Base-by-base conservation (phyloP, 2,113 vertebrate species). In the Melierax canorus region DNA sequence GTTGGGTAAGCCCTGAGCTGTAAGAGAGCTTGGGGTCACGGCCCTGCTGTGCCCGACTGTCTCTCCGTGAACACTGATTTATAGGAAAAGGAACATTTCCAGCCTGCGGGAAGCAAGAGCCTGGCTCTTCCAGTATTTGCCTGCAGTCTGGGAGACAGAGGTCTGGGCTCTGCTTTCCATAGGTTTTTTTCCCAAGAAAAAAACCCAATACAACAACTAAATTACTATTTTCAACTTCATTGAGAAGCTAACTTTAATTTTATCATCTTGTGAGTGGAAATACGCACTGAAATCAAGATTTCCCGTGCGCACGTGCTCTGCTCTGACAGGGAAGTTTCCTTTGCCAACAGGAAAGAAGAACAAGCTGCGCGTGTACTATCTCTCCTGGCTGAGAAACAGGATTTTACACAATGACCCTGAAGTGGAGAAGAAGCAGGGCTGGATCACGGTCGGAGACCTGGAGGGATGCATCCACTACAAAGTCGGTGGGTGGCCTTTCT, bases 381-480 rank as follows among this genome's bases (percentile, higher is more conserved):
- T 99, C 96, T 99, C 99, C 53, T 99, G 99, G 99, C 98, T 99
- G 95, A 99, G 99, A 97, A 99, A 99, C 97, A 98, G 99, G 97
- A 99, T 99, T 94, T 97, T 99, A 88, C 99, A 99, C 98, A 99
- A 99, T 23, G 99, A 99, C 97, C 99, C 99, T 2, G 99, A 99
- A 81, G 99, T 99, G 91, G 99, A 99, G 94, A 99, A 99, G 98
- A 99, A 99, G 64, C 99, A 99, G 95, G 99, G 99, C 21, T 99
- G 99, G 99, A 99, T 99, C 97, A 99, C 99, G 0, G 99, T 99
- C 0, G 99, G 99, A 18, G 99, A 99, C 60, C 97, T 99, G 97
- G 99, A 99, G 97, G 99, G 99, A 93, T 99, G 99, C 68, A 99
- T 99, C 72, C 99, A 99, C 98, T 99, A 99, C 97, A 99, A 99